Percentiles rank a stretch among this genome's conserved stretches.
Evolutionary conservation across 2,797 vertebrate species (phyloP).

Genomic region (Peromyscus nudipes): DNA sequence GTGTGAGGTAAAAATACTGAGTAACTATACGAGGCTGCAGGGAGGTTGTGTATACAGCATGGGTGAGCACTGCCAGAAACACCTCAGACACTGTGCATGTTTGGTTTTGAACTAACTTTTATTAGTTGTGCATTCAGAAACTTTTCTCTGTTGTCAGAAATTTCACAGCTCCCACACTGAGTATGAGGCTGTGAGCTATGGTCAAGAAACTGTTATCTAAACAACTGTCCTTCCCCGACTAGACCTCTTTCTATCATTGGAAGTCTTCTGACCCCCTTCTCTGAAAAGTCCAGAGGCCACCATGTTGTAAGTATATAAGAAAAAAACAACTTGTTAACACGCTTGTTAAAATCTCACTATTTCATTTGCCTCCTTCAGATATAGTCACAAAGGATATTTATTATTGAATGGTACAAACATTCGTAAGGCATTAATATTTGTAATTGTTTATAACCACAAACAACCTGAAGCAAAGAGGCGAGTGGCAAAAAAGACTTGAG

Average conservation of each 20-base stretch:
- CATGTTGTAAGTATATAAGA: too few relatives aligned
- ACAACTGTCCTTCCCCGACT: not conserved
- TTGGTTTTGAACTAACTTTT: not conserved
- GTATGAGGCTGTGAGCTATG: not conserved
- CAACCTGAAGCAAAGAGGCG: not conserved
- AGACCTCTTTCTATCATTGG: not conserved
- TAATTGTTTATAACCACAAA: not conserved
- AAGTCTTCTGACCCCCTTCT: not conserved
- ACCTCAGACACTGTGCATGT: not conserved
- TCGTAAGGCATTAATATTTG: not conserved
- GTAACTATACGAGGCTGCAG: not conserved
- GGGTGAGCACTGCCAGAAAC: not conserved
- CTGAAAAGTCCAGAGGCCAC: not conserved
- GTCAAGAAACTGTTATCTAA: not conserved
- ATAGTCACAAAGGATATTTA: not conserved
- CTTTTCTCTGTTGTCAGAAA: not conserved
- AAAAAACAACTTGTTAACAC: not conserved
- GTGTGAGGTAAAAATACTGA: not conserved
- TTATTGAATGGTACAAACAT: not conserved
- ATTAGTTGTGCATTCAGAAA: not conserved
- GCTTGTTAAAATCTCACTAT: not conserved
- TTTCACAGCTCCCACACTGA: not conserved
- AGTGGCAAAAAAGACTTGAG: not conserved
- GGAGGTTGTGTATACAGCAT: rapidly evolving
- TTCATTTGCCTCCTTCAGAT: not conserved